Base-by-base conservation (phyloP, 1,140 invertebrate genomes). In the Rhynchophorus ferrugineus region DNA sequence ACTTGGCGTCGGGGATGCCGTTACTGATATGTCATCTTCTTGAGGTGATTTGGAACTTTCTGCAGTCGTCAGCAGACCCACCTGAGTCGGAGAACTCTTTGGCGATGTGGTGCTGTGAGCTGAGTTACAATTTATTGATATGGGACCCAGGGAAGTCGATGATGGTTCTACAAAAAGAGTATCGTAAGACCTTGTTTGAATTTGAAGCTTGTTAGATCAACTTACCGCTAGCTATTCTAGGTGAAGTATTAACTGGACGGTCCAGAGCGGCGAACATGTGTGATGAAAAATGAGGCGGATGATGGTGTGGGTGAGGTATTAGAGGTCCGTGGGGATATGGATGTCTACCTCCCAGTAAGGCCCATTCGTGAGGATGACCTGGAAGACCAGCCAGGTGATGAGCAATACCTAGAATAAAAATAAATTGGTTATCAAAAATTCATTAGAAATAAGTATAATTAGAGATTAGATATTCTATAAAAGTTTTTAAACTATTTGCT, bases 1-100 rank as follows among this genome's bases (percentile, higher is more conserved):
- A 69, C 67, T 78, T 69, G 50, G 76, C 62, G 44, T 77, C 59
- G 48, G 77, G 9, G 81, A 83, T 33, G 79, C 81, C 1, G 80
- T 83, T 43, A 83, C 81, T 37, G 81, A 83, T 65, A 83, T 83
- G 61, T 81, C 80, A 54, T 82, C 78, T 62, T 81, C 80, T 57
- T 60, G 53, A 14, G 64, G 58, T 36, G 63, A 67, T 39, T 62
- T 71, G 0, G 75, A 72, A 11, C 72, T 75, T 8, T 54, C 70
- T 63, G 73, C 62, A 17, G 75, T 59, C 63, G 73, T 34, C 68
- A 78, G 44, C 54, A 78, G 24, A 61, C 73, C 21, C 36, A 62
- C 57, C 59, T 65, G 62, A 29, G 48, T 60, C 42, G 70, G 51
- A 58, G 75, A 77, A 20, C 68, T 69, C 64, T 75, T 73, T n/a